Evolutionary conservation across 2,113 vertebrate species (phyloP).

Genomic region (Connochaetes taurinus): DNA sequence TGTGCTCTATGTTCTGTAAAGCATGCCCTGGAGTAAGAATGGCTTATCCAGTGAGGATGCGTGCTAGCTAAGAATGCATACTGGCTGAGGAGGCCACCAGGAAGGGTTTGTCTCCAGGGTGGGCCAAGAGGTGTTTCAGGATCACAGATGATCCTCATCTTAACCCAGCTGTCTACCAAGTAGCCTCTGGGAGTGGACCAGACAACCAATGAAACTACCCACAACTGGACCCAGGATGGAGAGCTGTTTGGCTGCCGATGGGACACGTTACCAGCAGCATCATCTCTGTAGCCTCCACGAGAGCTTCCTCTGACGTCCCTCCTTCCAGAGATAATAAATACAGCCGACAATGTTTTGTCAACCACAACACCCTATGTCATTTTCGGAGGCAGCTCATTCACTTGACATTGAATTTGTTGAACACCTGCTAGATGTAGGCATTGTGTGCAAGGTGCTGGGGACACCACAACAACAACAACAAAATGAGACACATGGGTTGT

Average conservation of each 20-base stretch:
- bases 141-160: background rate
- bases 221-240: background rate
- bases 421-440: background rate
- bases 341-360: background rate
- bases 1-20: background rate
- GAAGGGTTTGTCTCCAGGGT: background rate
- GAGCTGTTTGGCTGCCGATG: background rate
- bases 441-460: background rate
- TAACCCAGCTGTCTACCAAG: background rate
- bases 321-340: background rate
- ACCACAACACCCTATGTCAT: background rate
- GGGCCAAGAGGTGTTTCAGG: background rate
- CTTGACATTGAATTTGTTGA: background rate
- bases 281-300: background rate
- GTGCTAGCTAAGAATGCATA: background rate
- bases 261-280: background rate
- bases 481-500: background rate
- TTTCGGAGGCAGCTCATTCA: background rate
- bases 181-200: background rate
- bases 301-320: background rate
- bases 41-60: background rate
- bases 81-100: background rate
- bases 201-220: background rate
- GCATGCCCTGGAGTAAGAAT: background rate
- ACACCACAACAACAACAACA: background rate